Percentiles rank a stretch among this genome's conserved stretches.
Evolutionary conservation across 1,140 invertebrate species (phyloP).

Genomic region (Hylaeus anthracinus): DNA sequence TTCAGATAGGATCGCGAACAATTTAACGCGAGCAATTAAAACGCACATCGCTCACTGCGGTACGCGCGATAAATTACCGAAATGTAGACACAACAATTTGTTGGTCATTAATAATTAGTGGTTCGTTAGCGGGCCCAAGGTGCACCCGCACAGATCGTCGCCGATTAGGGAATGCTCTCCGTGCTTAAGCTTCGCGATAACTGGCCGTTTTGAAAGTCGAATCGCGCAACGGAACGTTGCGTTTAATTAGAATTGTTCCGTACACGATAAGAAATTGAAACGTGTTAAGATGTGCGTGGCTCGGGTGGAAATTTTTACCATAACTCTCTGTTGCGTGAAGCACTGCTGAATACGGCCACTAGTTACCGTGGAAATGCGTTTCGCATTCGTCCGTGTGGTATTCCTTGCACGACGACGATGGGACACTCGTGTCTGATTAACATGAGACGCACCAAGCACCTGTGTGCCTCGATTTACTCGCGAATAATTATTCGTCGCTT

Average conservation of each 20-base stretch:
- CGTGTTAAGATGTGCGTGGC: constrained; percentile 49
- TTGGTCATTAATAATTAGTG: constrained; percentile 56
- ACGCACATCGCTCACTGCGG: background rate
- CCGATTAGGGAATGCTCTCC: constrained; percentile 30
- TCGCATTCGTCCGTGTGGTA: constrained; percentile 64
- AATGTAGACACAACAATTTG: constrained; percentile 46
- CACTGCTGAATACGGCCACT: constrained; percentile 48
- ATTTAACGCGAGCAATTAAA: constrained; percentile 37
- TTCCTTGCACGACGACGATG: constrained; percentile 33
- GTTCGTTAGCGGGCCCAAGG: constrained; percentile 36
- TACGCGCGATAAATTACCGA: constrained; percentile 33
- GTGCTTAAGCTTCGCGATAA: background rate
- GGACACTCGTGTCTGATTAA: constrained; percentile 70
- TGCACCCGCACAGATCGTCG: constrained; percentile 13
- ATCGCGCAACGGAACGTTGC: constrained; percentile 66
- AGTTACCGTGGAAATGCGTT: constrained; percentile 63
- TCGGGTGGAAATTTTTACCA: constrained; percentile 63
- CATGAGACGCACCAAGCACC: constrained; percentile 77
- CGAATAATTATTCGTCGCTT: constrained; percentile 59
- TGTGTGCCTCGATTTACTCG: constrained; percentile 63
- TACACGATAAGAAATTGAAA: constrained; percentile 42
- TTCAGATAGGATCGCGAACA: constrained; percentile 21
- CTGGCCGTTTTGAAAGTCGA: constrained; percentile 41
- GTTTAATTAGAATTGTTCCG: constrained; percentile 70
- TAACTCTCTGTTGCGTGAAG: constrained; percentile 65